Percentiles rank a stretch among this genome's conserved stretches.
Conservation (phyloP, 2,113 vertebrate species). For the Micromys minutus region DNA sequence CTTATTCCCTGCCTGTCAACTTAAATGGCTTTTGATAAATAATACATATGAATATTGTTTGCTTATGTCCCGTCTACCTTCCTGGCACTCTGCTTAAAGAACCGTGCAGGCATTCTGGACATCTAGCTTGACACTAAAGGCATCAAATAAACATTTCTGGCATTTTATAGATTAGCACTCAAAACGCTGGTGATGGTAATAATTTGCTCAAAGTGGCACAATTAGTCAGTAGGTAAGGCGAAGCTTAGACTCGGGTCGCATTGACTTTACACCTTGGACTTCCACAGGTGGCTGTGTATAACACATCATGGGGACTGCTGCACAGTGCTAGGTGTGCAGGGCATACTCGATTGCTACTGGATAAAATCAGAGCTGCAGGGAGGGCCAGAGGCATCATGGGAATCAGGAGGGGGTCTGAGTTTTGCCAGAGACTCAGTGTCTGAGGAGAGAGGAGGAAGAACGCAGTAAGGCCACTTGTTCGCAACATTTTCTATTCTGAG, state of each 20-base stretch:
- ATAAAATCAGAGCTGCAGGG: neutral
- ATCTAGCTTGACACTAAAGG: neutral
- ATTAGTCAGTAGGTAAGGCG: neutral
- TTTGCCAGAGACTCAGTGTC: neutral
- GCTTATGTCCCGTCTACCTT: neutral
- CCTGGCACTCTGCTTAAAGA: neutral
- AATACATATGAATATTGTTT: neutral
- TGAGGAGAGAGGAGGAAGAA: neutral
- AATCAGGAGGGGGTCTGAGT: accelerated
- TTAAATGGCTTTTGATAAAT: neutral
- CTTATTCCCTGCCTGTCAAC: neutral
- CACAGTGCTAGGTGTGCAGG: accelerated
- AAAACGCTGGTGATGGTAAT: neutral
- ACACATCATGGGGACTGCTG: neutral
- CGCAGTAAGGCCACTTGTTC: accelerated
- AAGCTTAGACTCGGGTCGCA: neutral
- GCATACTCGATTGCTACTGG: neutral
- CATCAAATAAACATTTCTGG: neutral
- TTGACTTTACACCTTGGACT: neutral
- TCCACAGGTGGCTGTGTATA: neutral
- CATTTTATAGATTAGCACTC: neutral
- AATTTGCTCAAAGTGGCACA: neutral
- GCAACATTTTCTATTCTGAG: neutral
- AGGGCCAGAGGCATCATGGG: no score
- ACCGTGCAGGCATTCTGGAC: neutral